Evolutionary conservation across 2,888 invertebrate species (phyloP).

Genomic region (Himalopsyche anomala): DNA sequence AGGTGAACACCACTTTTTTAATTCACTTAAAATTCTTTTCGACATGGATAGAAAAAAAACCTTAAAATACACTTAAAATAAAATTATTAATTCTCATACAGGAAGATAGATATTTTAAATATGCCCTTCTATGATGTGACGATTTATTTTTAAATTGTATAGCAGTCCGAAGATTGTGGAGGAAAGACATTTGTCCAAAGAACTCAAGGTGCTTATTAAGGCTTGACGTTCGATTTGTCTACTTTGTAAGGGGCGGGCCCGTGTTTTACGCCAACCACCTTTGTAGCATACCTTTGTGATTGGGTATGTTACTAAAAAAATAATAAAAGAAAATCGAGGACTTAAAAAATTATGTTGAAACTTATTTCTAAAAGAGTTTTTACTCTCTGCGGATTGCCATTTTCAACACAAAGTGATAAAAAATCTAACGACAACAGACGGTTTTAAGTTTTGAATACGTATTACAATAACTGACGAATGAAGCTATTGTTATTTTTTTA

Average conservation of each 20-base stretch:
- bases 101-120: background rate
- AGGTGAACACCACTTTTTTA: background rate
- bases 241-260: constrained; percentile 43
- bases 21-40: background rate
- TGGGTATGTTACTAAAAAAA: background rate
- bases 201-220: constrained; percentile 76
- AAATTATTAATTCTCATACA: background rate
- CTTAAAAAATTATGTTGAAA: too few species aligned
- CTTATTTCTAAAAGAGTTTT: too few species aligned
- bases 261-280: background rate
- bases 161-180: constrained; percentile 62
- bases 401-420: too few species aligned
- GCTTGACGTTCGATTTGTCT: constrained; percentile 77
- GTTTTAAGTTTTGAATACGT: too few species aligned
- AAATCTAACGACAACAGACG: too few species aligned
- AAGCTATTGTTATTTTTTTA: too few species aligned
- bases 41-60: background rate
- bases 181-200: constrained; percentile 73
- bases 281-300: constrained; percentile 39
- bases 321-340: too few species aligned
- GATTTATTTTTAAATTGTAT: constrained; percentile 34
- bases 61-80: background rate
- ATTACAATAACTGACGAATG: too few species aligned
- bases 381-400: too few species aligned
- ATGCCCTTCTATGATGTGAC: constrained; percentile 1